A percentile compares a stretch with the other conserved stretches of the same genome.
phyloP scores from a whole-genome alignment of 2,113 vertebrate species.

The Myiozetetes cayanensis region DNA sequence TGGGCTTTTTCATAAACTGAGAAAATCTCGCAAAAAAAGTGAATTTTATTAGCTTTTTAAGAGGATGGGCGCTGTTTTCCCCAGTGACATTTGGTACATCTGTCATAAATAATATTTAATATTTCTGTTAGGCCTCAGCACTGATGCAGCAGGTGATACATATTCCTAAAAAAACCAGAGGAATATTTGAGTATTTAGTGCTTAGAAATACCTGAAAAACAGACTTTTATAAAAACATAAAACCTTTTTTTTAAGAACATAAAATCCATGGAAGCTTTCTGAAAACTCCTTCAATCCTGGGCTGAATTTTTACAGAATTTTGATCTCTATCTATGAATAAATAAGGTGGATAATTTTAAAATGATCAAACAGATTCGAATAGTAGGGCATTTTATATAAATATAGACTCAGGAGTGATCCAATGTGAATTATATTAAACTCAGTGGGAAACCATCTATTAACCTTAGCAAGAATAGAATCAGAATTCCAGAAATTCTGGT shows the following conservation, averaged over 20 bases:
- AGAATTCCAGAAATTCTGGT: constrained; percentile 9
- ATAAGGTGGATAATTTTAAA: not conserved
- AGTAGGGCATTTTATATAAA: constrained; percentile 40
- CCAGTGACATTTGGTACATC: not conserved
- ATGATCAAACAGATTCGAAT: not conserved
- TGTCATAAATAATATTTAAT: not conserved
- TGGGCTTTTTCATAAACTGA: not conserved
- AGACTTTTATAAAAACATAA: not conserved
- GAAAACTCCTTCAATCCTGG: not conserved
- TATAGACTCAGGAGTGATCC: constrained; percentile 12
- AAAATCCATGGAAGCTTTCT: not conserved
- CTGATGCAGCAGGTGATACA: not conserved
- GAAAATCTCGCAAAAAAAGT: not conserved
- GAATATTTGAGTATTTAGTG: not conserved
- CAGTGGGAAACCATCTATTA: constrained; percentile 41
- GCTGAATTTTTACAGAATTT: not conserved
- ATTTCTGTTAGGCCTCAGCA: not conserved
- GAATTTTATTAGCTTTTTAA: not conserved
- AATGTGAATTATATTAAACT: not conserved
- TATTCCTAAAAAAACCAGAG: not conserved
- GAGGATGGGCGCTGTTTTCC: not conserved
- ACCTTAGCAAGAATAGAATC: constrained; percentile 12
- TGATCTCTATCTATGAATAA: not conserved
- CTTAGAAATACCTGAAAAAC: not conserved
- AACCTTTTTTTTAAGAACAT: not conserved